Evolutionary conservation across 92 coral and sea anemone species (phyloP), one percentile per base, ranked within the genome.

Genomic region (Phenganax marumi): DNA sequence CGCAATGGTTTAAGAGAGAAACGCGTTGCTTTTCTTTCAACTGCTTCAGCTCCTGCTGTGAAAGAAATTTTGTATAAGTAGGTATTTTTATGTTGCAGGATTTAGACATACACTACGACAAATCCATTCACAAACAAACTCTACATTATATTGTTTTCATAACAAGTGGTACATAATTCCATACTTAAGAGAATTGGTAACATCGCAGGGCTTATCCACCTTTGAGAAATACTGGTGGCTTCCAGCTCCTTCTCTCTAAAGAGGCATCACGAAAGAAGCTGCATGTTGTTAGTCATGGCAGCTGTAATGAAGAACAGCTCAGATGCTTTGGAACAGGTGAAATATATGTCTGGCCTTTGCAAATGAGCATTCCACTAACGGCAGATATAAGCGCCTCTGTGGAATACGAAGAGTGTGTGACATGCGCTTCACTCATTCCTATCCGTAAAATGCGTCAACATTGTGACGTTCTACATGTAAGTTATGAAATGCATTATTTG

Each of bases 231-330:
- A 18, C 77, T 48, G 77, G 77, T 5, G 77, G 77, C 12, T 72
- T 72, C 6, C 77, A 72, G 77, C 18, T 72, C 43, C 77, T 72
- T 2, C 77, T 71, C 8, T 48, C 77, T 46, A 48, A 13, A 72
- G 77, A 72, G 10, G 4, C 53, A 3, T 72, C 57, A 0, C 14
- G 56, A 72, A 72, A 72, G 57, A 14, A 47, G 18, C 56, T 47
- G 12, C 13, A 72, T 2, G 60, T 72, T 0, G 50, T 72, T 3
- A 25, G 53, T 8, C 50, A 72, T 49, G 77, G 77, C 58, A 72
- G 77, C 19, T 72, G 77, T 47, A 55, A 49, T 72, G 77, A 56
- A 19, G 77, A 72, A 26, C 77, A 72, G 33, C 58, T 72, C 12
- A 72, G 77, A 19, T 72, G 56, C 56, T 72, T 72, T 72, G 77